These are phyloP conservation scores for Habroteleia sp. DNA, from an alignment of 2,888 invertebrate genomes.

Conservation along the genomic window DNA sequence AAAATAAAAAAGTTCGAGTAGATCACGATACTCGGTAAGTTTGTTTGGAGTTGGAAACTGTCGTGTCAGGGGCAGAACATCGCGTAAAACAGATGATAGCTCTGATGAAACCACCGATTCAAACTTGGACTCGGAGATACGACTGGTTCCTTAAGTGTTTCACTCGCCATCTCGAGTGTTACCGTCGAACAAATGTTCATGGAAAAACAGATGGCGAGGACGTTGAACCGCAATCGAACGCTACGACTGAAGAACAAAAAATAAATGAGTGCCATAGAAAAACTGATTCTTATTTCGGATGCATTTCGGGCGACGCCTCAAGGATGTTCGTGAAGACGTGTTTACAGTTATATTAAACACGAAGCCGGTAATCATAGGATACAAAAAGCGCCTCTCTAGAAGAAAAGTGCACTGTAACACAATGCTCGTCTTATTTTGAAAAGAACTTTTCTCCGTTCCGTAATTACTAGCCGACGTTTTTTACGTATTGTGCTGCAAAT, in stretches of 20 bases:
- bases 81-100: slow-evolving; percentile 30
- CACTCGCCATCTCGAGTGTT: slow-evolving; percentile 27
- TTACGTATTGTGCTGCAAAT: not conserved
- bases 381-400: slow-evolving; percentile 8
- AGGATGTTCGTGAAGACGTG: not conserved
- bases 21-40: slow-evolving; percentile 25
- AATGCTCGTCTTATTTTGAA: slow-evolving; percentile 14
- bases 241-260: not conserved
- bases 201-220: slow-evolving; percentile 15
- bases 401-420: slow-evolving; percentile 1
- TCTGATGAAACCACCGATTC: slow-evolving; percentile 40
- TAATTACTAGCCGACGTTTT: slow-evolving; percentile 16
- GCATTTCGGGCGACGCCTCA: too few relatives aligned
- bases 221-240: slow-evolving; percentile 14
- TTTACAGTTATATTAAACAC: slow-evolving; percentile 2
- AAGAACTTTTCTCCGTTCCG: slow-evolving; percentile 13
- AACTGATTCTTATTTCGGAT: not conserved
- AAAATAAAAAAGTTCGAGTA: slow-evolving; percentile 11
- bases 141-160: slow-evolving; percentile 42
- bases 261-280: not conserved
- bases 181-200: slow-evolving; percentile 19
- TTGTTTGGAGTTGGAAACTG: slow-evolving; percentile 21
- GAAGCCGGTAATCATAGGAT: not conserved
- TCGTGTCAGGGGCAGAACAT: slow-evolving; percentile 26
- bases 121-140: slow-evolving; percentile 23